Evolutionary conservation across 2,888 invertebrate genomes (phyloP), one percentile per base, ranked within the genome.

Genomic region (Cheilosia grossa): DNA sequence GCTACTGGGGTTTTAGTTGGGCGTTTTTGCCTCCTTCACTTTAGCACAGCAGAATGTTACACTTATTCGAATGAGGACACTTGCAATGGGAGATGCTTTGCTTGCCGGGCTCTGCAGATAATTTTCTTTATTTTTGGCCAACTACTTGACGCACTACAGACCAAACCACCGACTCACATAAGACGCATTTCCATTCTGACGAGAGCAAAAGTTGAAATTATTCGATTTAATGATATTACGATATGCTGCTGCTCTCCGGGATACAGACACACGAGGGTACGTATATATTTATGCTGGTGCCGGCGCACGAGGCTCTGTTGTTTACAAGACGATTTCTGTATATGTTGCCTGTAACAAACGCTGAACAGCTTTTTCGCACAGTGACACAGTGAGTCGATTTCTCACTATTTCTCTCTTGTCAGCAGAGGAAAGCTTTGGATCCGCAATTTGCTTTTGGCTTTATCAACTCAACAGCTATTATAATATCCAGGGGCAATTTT

Each of bases 181-280:
- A 77, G 75, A 58, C 66, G 64, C 81, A 73, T 81, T 85, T 61
- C 72, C 85, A 85, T 85, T 85, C 81, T 85, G 81, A 75, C 81
- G 85, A 85, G 81, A 85, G 85, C 56, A 85, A 85, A 81, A 85
- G 85, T 85, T 27, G 24, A 61, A 67, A 66, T 72, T 81, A 77
- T 81, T 72, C 67, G 77, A 51, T 83, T 75, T 54, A 66, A 83
- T 83, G 69, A 75, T 70, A 70, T 74, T 70, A 83, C 80, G 69
- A 70, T 83, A 51, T 73, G 49, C 63, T 58, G 42, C 63, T 58
- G 33, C 58, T 61, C 74, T 75, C 40, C 80, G 79, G 69, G 64
- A 80, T 58, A 80, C 63, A 80, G 42, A 74, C 79, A 74, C 74
- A 54, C 58, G 80, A 47, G 66, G 54, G 51, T 54, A 21, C 24